Evolutionary conservation across 2,888 invertebrate species (phyloP).

Genomic region (Tachina fera): DNA sequence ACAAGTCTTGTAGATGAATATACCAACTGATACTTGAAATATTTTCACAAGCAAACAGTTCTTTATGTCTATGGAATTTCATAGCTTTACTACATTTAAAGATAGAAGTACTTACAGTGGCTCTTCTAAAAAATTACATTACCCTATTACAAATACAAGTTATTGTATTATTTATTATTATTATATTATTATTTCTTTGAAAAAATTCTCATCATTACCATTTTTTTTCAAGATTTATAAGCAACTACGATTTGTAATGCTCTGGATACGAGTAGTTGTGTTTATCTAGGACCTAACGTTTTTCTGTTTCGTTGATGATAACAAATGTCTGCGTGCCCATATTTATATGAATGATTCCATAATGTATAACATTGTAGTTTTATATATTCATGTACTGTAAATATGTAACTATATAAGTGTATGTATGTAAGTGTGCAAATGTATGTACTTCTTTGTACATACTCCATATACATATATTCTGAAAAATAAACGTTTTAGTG

Average conservation of each 20-base stretch:
- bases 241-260: no score
- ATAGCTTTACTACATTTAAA: neutral
- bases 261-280: neutral
- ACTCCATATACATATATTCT: no score
- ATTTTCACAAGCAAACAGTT: conserved; percentile 33
- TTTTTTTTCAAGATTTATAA: no score
- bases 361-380: conserved; percentile 7
- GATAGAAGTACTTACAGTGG: neutral
- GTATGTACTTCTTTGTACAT: no score
- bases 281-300: neutral
- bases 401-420: no score
- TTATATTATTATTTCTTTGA: no score
- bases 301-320: conserved; percentile 2
- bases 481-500: no score
- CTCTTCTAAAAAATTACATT: neutral
- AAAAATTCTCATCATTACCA: no score
- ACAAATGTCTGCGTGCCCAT: neutral
- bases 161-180: no score
- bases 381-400: neutral
- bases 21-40: conserved; percentile 54
- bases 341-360: conserved; percentile 11
- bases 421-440: no score
- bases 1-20: conserved; percentile 7
- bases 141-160: no score
- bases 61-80: conserved; percentile 23